Evolutionary conservation across 2,113 vertebrate species (phyloP), one percentile per base, ranked within the genome.

Genomic region (Cryptomyrus ogoouensis): DNA sequence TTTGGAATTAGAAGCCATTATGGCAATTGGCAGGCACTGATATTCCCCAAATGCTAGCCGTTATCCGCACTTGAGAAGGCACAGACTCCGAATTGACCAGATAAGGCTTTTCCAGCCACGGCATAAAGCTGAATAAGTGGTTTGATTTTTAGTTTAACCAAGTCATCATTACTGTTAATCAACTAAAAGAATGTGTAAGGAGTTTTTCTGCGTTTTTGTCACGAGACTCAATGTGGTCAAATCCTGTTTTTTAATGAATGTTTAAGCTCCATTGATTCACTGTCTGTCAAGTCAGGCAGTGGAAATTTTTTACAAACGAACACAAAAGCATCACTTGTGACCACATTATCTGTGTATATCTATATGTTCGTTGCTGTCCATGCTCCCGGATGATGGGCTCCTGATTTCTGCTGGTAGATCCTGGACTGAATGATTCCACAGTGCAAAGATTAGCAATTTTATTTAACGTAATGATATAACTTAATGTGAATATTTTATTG

Each of bases 1-100:
- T 97, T 97, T 97, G 96, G 97, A 97, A 98, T 98, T 97, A 97
- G 96, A 95, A 96, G 95, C 95, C 95, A 95, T 97, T 97, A 97
- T 95, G 94, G 97, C 96, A 97, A 97, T 97, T 96, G 96, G 96
- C 97, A 97, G 96, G 94, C 95, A 91, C 95, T 94, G 95, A 96
- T 97, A 97, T 96, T 97, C 96, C 96, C 96, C 94, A 92, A 95
- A 95, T 96, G 95, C 93, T 88, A 91, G 92, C 94, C 92, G 95
- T 95, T 95, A 96, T 95, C 91, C 74, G 92, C 94, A 94, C 94
- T 94, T 94, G 92, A 92, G 94, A 95, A 93, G 93, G 91, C 92
- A 91, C 89, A 66, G 88, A 90, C 94, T 95, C 96, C 96, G 95
- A 97, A 97, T 96, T 94, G 94, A 94, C 93, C 95, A 95, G 95